phyloP scores from a whole-genome alignment of 2,888 invertebrate genomes.

The Hyposoter didymator region DNA sequence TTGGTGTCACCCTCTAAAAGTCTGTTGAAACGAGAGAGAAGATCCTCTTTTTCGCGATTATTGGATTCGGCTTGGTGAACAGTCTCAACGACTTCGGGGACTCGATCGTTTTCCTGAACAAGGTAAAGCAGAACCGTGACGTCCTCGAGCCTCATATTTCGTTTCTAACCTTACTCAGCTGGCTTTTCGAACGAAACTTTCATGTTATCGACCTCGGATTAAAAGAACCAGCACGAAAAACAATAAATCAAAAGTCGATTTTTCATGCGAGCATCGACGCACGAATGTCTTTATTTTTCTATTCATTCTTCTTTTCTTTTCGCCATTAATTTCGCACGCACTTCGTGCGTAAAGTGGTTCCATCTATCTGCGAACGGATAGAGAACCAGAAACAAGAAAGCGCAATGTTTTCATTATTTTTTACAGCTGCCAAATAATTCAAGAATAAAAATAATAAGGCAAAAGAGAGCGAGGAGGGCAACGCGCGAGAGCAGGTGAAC shows the following conservation, averaged over 20 bases:
- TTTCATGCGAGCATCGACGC: neutral
- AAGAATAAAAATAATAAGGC: neutral
- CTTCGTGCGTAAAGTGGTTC: conserved; percentile 59
- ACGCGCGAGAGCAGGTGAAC: conserved; percentile 15
- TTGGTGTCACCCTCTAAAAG: conserved; percentile 74
- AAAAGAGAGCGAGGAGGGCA: neutral
- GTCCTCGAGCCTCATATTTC: conserved; percentile 42
- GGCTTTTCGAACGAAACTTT: neutral
- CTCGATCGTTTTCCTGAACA: conserved; percentile 76
- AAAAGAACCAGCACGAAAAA: neutral
- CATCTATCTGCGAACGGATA: conserved; percentile 42
- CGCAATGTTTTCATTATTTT: neutral
- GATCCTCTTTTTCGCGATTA: conserved; percentile 79
- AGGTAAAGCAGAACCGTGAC: conserved; percentile 70
- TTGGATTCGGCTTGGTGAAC: conserved; percentile 74
- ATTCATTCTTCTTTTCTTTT: neutral
- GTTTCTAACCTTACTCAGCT: neutral
- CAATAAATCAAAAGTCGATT: neutral
- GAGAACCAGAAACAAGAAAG: neutral
- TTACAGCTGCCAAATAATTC: neutral
- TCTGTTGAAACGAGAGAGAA: conserved; percentile 79
- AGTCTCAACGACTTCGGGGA: conserved; percentile 76
- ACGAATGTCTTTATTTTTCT: neutral
- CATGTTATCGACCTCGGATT: conserved; percentile 32
- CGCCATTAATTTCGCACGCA: neutral